Base-by-base conservation (phyloP, 2,113 vertebrate genomes). In the Typhlomys cinereus region DNA sequence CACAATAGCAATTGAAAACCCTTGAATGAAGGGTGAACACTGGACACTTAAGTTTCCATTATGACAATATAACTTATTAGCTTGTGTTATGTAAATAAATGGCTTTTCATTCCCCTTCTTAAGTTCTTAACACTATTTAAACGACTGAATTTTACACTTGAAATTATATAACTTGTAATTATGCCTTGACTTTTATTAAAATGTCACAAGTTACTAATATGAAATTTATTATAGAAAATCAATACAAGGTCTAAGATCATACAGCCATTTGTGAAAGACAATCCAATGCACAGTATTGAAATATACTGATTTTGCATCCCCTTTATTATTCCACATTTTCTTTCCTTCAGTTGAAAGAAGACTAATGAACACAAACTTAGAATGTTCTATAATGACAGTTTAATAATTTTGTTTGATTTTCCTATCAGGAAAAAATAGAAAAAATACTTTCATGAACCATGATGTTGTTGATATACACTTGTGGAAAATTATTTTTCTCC, bases 141-240 rank as follows among this genome's bases (percentile, higher is more conserved):
- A 48, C 15, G 59, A 64, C 46, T n/a, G 9, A 41, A 66, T 39
- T 83, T 70, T 34, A 50, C 71, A 66, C 6, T 41, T 29, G 36
- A 8, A 4, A 61, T 41, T 50, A 84, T 62, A 39, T n/a, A 78
- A 81, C 41, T 66, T 50, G 59, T 78, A 66, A 36, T 17, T 17
- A 69, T 27, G 25, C 9, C 75, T 62, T n/a, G n/a, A 79, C 46
- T 78, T 59, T 1, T 76, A 54, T 52, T n/a, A n/a, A n/a, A n/a
- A n/a, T n/a, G n/a, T n/a, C 25, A 48, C 2, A 15, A 76, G 31
- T 36, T 61, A 46, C 61, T 67, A 48, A 90, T 52, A 48, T 50
- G 15, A 82, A 90, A 88, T 31, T 25, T 18, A 82, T 71, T 86
- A 91, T 76, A 90, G n/a, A 80, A 25, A 71, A 92, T 46, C 13